Conservation (phyloP, 2,888 invertebrate genomes). For the Agrotis exclamationis region DNA sequence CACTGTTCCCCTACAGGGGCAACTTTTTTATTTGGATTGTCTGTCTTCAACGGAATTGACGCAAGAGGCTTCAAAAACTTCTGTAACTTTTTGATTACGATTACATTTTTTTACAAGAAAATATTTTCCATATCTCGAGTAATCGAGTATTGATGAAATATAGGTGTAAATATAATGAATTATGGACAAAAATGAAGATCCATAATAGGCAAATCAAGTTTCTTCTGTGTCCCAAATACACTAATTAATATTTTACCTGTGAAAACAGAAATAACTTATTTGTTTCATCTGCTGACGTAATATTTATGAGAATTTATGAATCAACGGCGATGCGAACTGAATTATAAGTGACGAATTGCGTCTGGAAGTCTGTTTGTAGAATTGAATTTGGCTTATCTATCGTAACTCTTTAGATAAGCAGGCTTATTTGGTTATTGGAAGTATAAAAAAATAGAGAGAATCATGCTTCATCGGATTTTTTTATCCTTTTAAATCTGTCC, state of each 20-base stretch:
- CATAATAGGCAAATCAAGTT: constrained; percentile 25
- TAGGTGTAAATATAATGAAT: constrained; percentile 1
- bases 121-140: neutral
- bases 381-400: neutral
- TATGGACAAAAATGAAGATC: neutral
- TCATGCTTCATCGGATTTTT: neutral
- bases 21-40: too few species aligned
- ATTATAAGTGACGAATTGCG: constrained; percentile 29
- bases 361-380: neutral
- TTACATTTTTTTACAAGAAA: neutral
- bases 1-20: too few species aligned
- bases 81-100: too few species aligned
- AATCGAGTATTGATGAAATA: neutral
- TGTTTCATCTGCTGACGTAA: constrained; percentile 25
- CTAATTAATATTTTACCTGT: constrained; percentile 14
- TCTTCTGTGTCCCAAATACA: constrained; percentile 23
- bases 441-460: neutral
- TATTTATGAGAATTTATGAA: constrained; percentile 20
- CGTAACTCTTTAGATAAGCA: constrained; percentile 1
- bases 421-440: neutral
- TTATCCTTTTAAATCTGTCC: too few species aligned
- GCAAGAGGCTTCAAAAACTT: too few species aligned
- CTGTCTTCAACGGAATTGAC: too few species aligned
- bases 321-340: constrained; percentile 17
- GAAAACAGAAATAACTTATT: constrained; percentile 15